phyloP scores from a whole-genome alignment of 2,797 vertebrate genomes.

The Syncerus caffer region DNA sequence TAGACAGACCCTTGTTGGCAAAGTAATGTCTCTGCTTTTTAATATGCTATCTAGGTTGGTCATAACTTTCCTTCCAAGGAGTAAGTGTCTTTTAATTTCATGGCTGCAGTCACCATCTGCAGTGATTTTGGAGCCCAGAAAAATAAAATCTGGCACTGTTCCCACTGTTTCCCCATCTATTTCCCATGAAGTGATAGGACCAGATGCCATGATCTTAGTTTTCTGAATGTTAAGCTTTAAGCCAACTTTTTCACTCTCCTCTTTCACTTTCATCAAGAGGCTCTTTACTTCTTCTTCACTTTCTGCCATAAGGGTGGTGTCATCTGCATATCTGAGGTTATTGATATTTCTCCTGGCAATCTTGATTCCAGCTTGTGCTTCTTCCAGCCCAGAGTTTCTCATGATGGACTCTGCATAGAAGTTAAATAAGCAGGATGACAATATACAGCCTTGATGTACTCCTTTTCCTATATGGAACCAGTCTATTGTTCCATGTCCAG shows the following conservation, averaged over 20 bases:
- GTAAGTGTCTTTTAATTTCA: background rate
- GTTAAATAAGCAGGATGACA: background rate
- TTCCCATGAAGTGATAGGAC: background rate
- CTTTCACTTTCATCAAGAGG: background rate
- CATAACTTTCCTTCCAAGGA: background rate
- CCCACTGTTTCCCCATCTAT: background rate
- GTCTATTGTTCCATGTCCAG: background rate
- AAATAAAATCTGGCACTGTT: background rate
- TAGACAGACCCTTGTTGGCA: background rate
- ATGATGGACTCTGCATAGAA: background rate
- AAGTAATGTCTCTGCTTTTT: background rate
- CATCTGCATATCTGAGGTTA: background rate
- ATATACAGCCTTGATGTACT: background rate
- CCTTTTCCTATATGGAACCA: background rate
- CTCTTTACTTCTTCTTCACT: background rate
- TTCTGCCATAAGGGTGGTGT: background rate
- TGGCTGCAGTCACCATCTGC: background rate
- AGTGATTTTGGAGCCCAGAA: accelerated
- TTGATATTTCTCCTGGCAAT: background rate
- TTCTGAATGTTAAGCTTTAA: background rate
- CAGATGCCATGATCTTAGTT: background rate
- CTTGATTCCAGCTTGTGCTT: background rate
- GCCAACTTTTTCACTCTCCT: background rate
- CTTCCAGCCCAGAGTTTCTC: background rate
- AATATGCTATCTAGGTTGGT: background rate